Evolutionary conservation across 2,797 vertebrate species (phyloP), one percentile per base, ranked within the genome.

Genomic region (Lepus townsendii): DNA sequence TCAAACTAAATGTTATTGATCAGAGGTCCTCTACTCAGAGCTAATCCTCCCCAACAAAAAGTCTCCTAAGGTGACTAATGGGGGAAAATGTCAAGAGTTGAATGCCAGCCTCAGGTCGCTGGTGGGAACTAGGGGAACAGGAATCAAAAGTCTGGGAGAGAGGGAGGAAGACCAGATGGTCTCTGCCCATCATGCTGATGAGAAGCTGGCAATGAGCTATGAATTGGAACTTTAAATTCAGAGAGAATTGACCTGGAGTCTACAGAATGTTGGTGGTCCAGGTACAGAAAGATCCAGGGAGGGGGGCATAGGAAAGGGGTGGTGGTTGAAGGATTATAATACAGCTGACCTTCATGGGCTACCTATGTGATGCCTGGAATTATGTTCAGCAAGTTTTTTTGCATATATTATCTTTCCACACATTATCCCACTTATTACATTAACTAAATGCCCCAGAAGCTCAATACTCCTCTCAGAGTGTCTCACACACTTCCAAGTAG

Each of bases 401-500:
- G 77, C 57, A 73, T 90, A 32, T n/a, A n/a, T 91, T 86, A 78
- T 83, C 71, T 95, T 92, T 80, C 77, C 63, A 60, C 78, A 47
- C 19, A 69, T 92, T 89, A 88, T 88, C 50, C 94, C 65, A 82
- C 80, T 69, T 93, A 26, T 77, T 94, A 90, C 75, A 13, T 19
- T 42, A 84, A 66, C 30, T 89, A 95, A 95, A 93, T 62, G 60
- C 5, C 63, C 83, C n/a, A 85, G 42, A 95, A 90, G 80, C 22
- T 82, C 86, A 90, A 93, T 80, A 35, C 26, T 90, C 72, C 66
- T 95, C 76, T 89, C 91, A 57, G 82, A 83, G 32, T 38, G 24
- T 63, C 38, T 95, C 57, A 92, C 27, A 90, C 69, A 83, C 71
- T 86, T 86, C 57, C 57, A 92, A 92, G 86, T 92, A 93, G 90